Conservation (phyloP, 1,140 invertebrate species). For the Megalonaias nervosa region DNA sequence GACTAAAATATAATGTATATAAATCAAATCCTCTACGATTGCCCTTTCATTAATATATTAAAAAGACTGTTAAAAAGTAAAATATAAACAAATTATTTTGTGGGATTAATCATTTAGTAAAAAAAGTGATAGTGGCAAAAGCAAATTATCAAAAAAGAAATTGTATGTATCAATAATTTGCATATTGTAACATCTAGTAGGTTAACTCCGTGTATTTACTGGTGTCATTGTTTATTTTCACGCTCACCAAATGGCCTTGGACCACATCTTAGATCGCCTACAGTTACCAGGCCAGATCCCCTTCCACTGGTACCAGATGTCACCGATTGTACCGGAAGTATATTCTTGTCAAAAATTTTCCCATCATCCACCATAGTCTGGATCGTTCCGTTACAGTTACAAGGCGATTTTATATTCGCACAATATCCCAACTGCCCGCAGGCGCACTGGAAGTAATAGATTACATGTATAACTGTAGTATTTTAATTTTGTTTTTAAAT, state of each 20-base stretch:
- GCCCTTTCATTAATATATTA: no score
- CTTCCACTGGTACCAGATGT: background rate
- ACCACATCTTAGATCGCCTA: constrained; percentile 25
- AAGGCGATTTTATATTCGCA: background rate
- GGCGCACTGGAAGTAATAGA: constrained; percentile 14
- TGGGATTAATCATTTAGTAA: no score
- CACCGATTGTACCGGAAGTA: constrained; percentile 12
- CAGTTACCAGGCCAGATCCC: background rate
- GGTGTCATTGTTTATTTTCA: background rate
- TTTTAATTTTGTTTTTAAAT: background rate
- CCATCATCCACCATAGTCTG: background rate
- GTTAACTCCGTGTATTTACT: background rate
- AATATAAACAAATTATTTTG: no score
- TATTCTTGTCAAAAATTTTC: constrained; percentile 14
- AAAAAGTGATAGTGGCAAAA: no score
- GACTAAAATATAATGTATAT: no score
- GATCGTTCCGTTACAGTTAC: constrained; percentile 19
- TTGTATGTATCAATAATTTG: no score
- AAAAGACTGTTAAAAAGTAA: no score
- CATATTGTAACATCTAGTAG: no score
- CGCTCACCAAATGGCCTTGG: constrained; percentile 26
- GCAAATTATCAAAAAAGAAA: no score
- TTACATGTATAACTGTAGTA: background rate
- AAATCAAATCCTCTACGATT: no score
- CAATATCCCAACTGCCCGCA: constrained; percentile 26